Evolutionary conservation across 2,888 invertebrate species (phyloP).

Genomic region (Rhamnusium bicolor): DNA sequence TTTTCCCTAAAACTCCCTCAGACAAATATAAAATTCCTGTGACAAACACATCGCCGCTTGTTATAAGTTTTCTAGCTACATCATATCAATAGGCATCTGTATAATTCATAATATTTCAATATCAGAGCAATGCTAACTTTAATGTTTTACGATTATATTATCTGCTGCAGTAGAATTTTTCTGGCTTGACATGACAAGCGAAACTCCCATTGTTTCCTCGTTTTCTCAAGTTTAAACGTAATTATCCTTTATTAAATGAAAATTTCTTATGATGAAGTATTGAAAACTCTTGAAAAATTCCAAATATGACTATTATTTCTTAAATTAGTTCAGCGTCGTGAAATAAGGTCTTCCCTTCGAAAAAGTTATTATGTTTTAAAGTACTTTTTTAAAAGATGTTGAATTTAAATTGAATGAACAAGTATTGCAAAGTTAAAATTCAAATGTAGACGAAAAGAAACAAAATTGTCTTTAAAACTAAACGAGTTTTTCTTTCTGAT

Average conservation of each 20-base stretch:
- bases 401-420: conserved; percentile 23
- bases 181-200: neutral
- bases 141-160: no score
- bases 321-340: conserved; percentile 43
- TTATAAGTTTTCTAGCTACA: no score
- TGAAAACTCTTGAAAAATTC: conserved; percentile 44
- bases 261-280: conserved; percentile 35
- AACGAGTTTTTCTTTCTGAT: neutral
- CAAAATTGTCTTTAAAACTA: neutral
- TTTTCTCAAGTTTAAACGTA: conserved; percentile 13
- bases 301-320: conserved; percentile 45
- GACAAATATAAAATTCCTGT: no score
- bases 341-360: conserved; percentile 37
- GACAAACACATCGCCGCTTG: no score
- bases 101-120: no score
- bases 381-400: conserved; percentile 3
- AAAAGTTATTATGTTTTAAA: conserved; percentile 38
- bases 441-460: conserved; percentile 6
- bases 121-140: no score
- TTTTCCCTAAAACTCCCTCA: no score
- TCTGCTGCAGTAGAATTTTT: no score
- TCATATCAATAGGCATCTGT: no score
- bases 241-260: conserved; percentile 44
- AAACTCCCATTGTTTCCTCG: conserved; percentile 15
- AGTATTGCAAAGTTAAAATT: neutral